A percentile compares a stretch with the other conserved stretches of the same genome.
Evolutionary conservation across 2,888 invertebrate species (phyloP).

Genomic region (Dicycla oo): DNA sequence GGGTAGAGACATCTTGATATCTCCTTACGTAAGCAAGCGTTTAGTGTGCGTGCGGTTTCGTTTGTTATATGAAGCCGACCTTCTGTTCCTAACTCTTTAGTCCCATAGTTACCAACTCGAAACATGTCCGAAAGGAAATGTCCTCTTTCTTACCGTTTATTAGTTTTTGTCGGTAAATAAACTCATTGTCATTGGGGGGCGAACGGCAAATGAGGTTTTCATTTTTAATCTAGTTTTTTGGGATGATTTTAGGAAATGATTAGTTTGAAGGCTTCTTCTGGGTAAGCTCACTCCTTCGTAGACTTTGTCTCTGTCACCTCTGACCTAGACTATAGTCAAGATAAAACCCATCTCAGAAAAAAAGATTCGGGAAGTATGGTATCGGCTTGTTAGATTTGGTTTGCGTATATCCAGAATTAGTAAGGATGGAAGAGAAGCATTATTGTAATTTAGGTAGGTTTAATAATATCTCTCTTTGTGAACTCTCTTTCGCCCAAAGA

Average conservation of each 20-base stretch:
- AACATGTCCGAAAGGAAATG: slow-evolving; percentile 74
- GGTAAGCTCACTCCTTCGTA: too few relatives aligned
- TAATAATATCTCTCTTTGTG: background rate
- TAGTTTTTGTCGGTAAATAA: slow-evolving; percentile 76
- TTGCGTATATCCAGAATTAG: slow-evolving; percentile 5
- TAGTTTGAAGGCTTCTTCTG: too few relatives aligned
- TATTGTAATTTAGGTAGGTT: slow-evolving; percentile 5
- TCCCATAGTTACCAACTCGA: slow-evolving; percentile 67
- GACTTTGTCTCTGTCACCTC: too few relatives aligned
- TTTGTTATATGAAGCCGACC: background rate
- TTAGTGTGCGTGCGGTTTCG: background rate
- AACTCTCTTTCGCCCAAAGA: too few relatives aligned
- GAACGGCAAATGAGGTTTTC: slow-evolving; percentile 68
- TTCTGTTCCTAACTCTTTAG: slow-evolving; percentile 1
- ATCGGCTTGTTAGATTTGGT: slow-evolving; percentile 32
- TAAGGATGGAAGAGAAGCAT: background rate
- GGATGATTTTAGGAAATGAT: slow-evolving; percentile 65
- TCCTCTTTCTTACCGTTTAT: slow-evolving; percentile 72
- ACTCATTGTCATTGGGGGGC: slow-evolving; percentile 72
- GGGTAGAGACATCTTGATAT: background rate
- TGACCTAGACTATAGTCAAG: too few relatives aligned
- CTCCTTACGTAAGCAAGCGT: background rate
- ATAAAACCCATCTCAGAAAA: too few relatives aligned
- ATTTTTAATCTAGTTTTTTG: slow-evolving; percentile 71
- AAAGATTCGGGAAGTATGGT: slow-evolving; percentile 25